A percentile compares a stretch with the other conserved stretches of the same genome.
phyloP scores from a whole-genome alignment of 2,113 vertebrate species.

The Colaptes auratus region DNA sequence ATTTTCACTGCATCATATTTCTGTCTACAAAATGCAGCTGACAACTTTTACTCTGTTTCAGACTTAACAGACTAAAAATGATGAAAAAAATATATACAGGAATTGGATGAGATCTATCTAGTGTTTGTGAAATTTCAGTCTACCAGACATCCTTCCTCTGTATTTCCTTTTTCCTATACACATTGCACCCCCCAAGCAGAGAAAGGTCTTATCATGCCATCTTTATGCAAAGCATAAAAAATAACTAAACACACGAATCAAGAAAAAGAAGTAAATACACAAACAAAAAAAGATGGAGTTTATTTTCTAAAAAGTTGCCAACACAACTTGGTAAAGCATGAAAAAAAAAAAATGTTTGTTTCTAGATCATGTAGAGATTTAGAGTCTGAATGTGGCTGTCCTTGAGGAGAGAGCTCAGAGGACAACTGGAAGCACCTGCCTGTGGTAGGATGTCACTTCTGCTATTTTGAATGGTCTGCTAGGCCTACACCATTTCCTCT shows the following conservation, averaged over 20 bases:
- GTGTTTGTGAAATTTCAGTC: background rate
- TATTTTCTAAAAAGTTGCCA: background rate
- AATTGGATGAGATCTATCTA: background rate
- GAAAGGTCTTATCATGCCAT: background rate
- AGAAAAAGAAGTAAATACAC: background rate
- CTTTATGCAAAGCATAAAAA: background rate
- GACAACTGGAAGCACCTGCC: background rate
- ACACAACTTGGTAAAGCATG: background rate
- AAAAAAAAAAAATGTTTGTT: background rate
- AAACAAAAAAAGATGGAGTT: background rate
- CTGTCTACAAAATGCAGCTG: background rate
- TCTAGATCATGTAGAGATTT: background rate
- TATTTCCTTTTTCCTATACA: constrained; percentile 15
- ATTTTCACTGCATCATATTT: background rate
- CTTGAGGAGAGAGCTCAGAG: background rate
- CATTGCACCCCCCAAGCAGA: background rate
- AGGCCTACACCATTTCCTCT: fast-evolving
- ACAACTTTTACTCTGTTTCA: background rate
- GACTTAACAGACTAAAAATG: background rate
- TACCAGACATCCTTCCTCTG: background rate
- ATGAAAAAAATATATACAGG: background rate
- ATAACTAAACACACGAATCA: background rate
- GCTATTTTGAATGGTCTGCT: background rate
- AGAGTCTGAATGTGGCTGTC: background rate
- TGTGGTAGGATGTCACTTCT: background rate